Base-by-base conservation (phyloP, 2,113 vertebrate species). In the Pristiophorus japonicus region DNA sequence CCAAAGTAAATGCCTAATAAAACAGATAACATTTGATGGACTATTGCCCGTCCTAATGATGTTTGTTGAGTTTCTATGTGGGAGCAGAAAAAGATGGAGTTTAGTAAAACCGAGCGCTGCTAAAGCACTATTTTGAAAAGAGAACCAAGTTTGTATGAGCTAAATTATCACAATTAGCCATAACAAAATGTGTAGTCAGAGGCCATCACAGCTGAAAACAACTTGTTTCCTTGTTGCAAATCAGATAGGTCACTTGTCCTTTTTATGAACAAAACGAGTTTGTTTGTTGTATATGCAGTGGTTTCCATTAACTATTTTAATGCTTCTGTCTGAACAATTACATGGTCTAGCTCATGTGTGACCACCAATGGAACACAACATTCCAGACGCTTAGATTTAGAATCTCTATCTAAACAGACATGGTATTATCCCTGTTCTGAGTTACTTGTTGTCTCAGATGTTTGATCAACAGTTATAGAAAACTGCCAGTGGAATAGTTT, bases 401-500 rank as follows among this genome's bases (percentile, higher is more conserved):
- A 38, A 42, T 38, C 38, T 14, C 75, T 38, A 91, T 16, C 51
- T 30, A 34, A 88, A 59, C 3, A 81, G n/a, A n/a, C 3, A 38
- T 34, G 70, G 27, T 73, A 34, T 73, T 34, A 11, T 87, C 45
- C 84, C 6, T 91, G 4, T 63, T 63, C 88, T 91, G 59, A n/a
- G 59, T 91, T 91, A 27, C 24, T 96, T 97, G 97, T 96, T 95
- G 96, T 97, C 97, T 98, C 97, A 98, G 97, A 96, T 96, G 66
- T 0, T 97, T 96, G 96, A 96, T 97, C 97, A 98, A 96, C 97
- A 98, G 97, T 97, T 96, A 20, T 81, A 95, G 95, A 27, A 27
- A 96, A 97, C 97, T 97, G 97, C 96, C 96, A 97, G 97, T 98
- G 98, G 97, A 98, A 38, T 96, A 96, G 96, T 97, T 96, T 98